Conservation (phyloP, 1,140 invertebrate genomes). For the Caerostris darwini region DNA sequence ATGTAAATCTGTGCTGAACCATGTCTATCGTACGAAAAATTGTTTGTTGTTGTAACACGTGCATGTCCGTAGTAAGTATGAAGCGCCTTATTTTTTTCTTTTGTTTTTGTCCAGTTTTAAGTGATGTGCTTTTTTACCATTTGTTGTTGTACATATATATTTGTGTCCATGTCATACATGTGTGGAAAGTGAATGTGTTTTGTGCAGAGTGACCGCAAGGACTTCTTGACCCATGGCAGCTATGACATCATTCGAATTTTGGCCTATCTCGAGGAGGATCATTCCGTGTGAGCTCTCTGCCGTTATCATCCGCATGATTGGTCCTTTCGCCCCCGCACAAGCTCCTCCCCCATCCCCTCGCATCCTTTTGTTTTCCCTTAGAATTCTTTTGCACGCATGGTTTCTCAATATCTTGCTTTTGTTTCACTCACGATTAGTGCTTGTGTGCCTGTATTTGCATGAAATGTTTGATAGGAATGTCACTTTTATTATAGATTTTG, state of each 20-base stretch:
- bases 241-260: constrained; percentile 91
- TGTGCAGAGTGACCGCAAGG: constrained; percentile 79
- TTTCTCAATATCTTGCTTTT: constrained; percentile 3
- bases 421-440: background rate
- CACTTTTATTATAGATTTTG: too few species aligned
- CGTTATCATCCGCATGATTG: constrained; percentile 58
- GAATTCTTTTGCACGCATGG: constrained; percentile 29
- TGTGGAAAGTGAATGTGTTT: constrained; percentile 73
- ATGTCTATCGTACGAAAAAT: background rate
- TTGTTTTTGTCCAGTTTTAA: background rate
- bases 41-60: background rate
- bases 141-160: constrained; percentile 31
- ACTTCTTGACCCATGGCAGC: constrained; percentile 87
- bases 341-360: background rate
- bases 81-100: background rate
- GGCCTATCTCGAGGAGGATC: constrained; percentile 87
- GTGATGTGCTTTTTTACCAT: constrained; percentile 41
- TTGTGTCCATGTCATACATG: constrained; percentile 25
- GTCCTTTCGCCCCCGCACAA: background rate
- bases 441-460: constrained; percentile 8
- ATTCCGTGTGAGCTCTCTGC: constrained; percentile 85
- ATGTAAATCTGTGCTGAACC: too few species aligned
- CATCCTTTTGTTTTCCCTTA: background rate
- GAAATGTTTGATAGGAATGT: background rate
- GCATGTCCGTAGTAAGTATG: background rate